Conservation (phyloP, 53 echinoderm and acorn worm genomes). For the Luidia sarsii region DNA sequence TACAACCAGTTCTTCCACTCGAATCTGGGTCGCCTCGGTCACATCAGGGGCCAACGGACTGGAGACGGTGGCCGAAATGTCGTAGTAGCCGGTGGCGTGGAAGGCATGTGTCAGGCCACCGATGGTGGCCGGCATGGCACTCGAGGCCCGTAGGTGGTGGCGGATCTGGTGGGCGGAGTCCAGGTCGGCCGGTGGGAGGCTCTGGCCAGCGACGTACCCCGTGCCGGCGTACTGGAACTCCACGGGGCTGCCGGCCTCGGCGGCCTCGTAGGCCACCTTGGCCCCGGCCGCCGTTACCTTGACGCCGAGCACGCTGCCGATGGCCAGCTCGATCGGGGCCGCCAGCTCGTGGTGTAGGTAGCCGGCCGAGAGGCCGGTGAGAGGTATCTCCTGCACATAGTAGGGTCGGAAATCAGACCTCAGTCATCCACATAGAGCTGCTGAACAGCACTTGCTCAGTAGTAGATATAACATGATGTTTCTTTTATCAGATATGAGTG, state of each 20-base stretch:
- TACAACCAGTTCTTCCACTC: conserved; percentile 15
- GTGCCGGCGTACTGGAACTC: conserved; percentile 29
- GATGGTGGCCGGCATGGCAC: not conserved
- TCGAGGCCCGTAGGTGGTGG: conserved; percentile 30
- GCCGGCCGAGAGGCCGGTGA: not conserved
- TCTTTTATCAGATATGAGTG: too few relatives aligned
- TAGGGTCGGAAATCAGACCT: too few relatives aligned
- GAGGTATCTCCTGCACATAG: not conserved
- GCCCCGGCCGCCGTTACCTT: not conserved
- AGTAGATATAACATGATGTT: too few relatives aligned
- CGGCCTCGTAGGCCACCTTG: conserved; percentile 14
- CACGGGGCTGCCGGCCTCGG: not conserved
- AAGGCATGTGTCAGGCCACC: not conserved
- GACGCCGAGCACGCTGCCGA: conserved; percentile 39
- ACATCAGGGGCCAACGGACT: too few relatives aligned
- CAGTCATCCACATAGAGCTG: too few relatives aligned
- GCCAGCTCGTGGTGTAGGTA: not conserved
- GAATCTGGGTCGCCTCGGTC: too few relatives aligned
- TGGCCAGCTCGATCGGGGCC: conserved; percentile 18
- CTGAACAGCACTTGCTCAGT: too few relatives aligned
- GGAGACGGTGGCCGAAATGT: not conserved
- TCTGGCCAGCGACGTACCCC: not conserved
- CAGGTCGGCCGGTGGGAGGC: not conserved
- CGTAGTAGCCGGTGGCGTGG: not conserved
- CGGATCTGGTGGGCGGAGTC: not conserved